Base-by-base conservation (phyloP, 1,140 invertebrate genomes). In the Drosophila nannoptera region DNA sequence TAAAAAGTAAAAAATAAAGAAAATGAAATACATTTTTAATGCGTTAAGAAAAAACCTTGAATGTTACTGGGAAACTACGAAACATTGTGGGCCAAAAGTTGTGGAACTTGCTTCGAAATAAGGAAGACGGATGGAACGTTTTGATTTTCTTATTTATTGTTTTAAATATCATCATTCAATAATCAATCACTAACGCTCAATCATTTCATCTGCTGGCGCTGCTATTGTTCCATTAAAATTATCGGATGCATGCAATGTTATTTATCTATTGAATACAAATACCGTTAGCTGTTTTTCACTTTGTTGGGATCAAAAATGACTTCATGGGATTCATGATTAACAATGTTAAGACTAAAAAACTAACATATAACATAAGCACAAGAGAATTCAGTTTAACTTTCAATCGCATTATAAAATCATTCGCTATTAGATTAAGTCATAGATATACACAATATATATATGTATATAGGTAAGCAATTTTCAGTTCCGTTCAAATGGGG, bases 111-210 rank as follows among this genome's bases (percentile, higher is more conserved):
- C 43, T 22, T 14, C 9, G 7, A 53, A 45, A 29, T 7, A 35
- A 31, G 38, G 16, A 52, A n/a, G n/a, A n/a, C n/a, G n/a, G n/a
- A n/a, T n/a, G 63, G 62, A 68, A 68, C 48, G 40, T 53, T 68
- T 74, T 61, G 43, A 12, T n/a, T n/a, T 22, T 22, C 40, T 63
- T 64, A 38, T 75, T 76, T 62, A 73, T 83, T 84, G 69, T 65
- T 84, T 84, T 70, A 65, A 75, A 78, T 83, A 83, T 75, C 62
- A 64, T 69, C 69, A 71, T 83, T 76, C 80, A 83, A 60, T 83
- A 75, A 72, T 80, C 70, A 43, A 65, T 50, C 53, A 58, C 69
- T 72, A 72, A 72, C 52, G 62, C 78, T 82, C 72, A 80, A 73
- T 73, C 76, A 70, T 70, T 62, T 78, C 49, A 56, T 73, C 59